phyloP scores from a whole-genome alignment of 2,113 vertebrate genomes.

The Pterocles orientalis region DNA sequence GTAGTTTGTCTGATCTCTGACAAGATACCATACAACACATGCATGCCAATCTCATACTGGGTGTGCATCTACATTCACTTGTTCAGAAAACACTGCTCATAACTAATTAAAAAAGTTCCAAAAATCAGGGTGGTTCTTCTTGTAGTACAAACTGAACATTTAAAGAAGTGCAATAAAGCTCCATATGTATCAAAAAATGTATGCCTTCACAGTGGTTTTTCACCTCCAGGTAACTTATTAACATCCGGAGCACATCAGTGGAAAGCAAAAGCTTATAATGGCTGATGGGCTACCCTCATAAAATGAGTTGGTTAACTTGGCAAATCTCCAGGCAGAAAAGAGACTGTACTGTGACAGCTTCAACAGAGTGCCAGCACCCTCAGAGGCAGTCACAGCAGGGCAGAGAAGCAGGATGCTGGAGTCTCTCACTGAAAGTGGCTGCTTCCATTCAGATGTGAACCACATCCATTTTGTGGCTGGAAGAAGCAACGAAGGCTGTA shows the following conservation, averaged over 20 bases:
- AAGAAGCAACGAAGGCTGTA: background rate
- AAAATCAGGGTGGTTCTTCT: background rate
- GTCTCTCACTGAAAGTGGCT: background rate
- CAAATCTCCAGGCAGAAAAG: background rate
- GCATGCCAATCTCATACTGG: background rate
- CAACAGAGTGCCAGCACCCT: rapidly evolving
- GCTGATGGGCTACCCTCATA: background rate
- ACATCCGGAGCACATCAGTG: background rate
- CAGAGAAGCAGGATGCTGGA: background rate
- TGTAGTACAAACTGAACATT: background rate
- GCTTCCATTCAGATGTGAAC: background rate
- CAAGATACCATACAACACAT: background rate
- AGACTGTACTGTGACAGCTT: background rate
- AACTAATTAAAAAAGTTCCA: background rate
- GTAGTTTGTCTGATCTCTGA: constrained; percentile 31
- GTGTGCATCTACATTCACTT: background rate
- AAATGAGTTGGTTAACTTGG: background rate
- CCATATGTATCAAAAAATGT: background rate
- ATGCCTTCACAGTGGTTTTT: background rate
- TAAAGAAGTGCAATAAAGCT: background rate
- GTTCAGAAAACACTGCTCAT: background rate
- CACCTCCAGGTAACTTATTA: background rate
- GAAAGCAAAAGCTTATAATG: background rate
- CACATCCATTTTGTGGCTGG: background rate
- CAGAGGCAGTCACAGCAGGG: background rate